Evolutionary conservation across 2,113 vertebrate species (phyloP).

Genomic region (Pterocles orientalis): DNA sequence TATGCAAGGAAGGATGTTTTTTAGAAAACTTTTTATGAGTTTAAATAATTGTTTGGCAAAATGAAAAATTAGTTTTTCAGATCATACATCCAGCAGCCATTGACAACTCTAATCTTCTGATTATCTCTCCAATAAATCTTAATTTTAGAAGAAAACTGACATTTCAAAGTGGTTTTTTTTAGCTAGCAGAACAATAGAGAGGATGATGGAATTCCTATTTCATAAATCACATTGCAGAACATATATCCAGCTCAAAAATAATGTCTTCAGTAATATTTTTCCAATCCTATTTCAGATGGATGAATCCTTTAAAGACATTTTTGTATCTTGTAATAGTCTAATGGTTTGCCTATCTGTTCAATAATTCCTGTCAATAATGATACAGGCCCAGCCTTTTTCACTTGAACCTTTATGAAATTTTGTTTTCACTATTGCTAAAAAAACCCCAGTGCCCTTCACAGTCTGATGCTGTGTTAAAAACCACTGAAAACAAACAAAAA

Average conservation of each 20-base stretch:
- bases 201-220: constrained; percentile 24
- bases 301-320: neutral
- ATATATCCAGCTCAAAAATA: constrained; percentile 4
- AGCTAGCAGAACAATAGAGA: constrained; percentile 13
- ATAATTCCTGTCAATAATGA: neutral
- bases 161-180: neutral
- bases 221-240: constrained; percentile 36
- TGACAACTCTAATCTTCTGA: constrained; percentile 48
- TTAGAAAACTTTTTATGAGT: neutral
- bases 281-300: neutral
- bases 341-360: neutral
- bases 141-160: constrained; percentile 38
- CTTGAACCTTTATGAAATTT: neutral
- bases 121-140: constrained; percentile 61
- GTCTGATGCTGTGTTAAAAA: neutral
- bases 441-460: neutral
- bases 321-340: neutral
- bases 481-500: neutral
- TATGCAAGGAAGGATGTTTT: neutral
- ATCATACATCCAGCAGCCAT: constrained; percentile 8
- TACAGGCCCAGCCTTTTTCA: neutral
- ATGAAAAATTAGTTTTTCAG: constrained; percentile 17
- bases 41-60: constrained; percentile 1
- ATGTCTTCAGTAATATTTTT: constrained; percentile 33
- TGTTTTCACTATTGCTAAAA: neutral